phyloP scores from a whole-genome alignment of 2,113 vertebrate genomes.

The Apteryx mantelli region DNA sequence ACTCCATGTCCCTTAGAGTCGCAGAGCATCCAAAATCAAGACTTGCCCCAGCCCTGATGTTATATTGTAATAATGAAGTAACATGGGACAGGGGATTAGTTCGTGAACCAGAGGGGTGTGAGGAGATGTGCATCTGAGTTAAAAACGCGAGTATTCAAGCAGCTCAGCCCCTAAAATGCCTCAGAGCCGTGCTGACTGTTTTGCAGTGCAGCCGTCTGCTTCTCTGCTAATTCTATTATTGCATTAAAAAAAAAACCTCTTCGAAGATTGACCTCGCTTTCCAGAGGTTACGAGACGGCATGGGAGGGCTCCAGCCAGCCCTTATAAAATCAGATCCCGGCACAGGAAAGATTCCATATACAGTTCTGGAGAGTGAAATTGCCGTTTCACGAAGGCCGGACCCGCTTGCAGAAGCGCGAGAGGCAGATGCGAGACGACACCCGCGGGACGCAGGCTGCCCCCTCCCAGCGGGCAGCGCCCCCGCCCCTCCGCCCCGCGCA shows the following conservation, averaged over 20 bases:
- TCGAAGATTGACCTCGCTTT: background rate
- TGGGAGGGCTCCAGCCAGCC: background rate
- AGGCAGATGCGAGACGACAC: background rate
- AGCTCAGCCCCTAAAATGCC: background rate
- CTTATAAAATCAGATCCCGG: background rate
- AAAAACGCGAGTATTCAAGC: background rate
- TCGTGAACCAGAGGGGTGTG: background rate
- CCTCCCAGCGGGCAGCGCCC: background rate
- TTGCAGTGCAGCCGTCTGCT: background rate
- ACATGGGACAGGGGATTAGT: rapidly evolving
- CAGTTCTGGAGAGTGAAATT: background rate
- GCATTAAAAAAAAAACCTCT: background rate
- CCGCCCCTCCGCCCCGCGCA: too few species aligned
- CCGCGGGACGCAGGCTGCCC: background rate
- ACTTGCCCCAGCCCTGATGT: background rate
- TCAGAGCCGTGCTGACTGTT: background rate
- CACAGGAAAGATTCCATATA: background rate
- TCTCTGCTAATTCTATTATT: background rate
- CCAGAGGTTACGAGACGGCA: background rate
- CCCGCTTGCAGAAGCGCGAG: background rate
- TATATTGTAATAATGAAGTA: background rate
- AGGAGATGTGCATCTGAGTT: background rate
- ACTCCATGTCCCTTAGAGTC: background rate
- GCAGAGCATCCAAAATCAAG: background rate
- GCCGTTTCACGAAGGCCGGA: background rate